Percentiles rank a stretch among this genome's conserved stretches.
Evolutionary conservation across 2,888 invertebrate species (phyloP).

Genomic region (Anorthoa munda): DNA sequence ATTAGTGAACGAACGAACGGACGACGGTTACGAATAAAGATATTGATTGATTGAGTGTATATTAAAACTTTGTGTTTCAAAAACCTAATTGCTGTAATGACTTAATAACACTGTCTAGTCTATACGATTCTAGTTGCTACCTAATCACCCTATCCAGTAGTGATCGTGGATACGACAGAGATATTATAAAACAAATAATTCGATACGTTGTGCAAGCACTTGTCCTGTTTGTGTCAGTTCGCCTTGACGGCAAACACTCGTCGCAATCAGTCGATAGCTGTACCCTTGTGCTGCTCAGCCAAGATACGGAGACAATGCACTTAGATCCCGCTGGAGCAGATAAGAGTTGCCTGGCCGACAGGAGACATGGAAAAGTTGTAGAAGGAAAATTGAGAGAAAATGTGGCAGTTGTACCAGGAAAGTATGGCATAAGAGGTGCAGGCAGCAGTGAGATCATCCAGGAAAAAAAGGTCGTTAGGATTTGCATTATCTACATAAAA

Average conservation of each 20-base stretch:
- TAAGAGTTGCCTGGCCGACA: conserved; percentile 40
- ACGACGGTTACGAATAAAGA: no score
- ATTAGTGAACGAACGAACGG: no score
- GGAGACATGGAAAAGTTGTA: conserved; percentile 31
- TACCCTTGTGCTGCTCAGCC: conserved; percentile 59
- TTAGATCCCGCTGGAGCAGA: conserved; percentile 44
- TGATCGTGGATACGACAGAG: conserved; percentile 25
- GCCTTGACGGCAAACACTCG: conserved; percentile 64
- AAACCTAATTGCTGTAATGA: conserved; percentile 15
- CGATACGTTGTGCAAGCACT: conserved; percentile 55
- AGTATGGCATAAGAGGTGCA: neutral
- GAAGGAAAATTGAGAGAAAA: conserved; percentile 3
- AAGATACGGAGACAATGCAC: conserved; percentile 63
- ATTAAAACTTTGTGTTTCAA: neutral
- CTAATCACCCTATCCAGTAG: conserved; percentile 18
- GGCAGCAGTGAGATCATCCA: neutral
- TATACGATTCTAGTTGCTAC: neutral
- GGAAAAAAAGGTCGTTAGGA: neutral
- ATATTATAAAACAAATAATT: conserved; percentile 48
- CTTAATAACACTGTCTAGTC: conserved; percentile 13
- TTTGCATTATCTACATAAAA: conserved; percentile 2
- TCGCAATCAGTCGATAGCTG: conserved; percentile 65
- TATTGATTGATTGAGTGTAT: no score
- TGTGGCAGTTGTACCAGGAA: neutral
- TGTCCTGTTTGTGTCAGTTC: conserved; percentile 49